These are phyloP conservation scores for Clarias macrocephalus DNA, from an alignment of 2,113 vertebrate species.

Conservation along the genomic window DNA sequence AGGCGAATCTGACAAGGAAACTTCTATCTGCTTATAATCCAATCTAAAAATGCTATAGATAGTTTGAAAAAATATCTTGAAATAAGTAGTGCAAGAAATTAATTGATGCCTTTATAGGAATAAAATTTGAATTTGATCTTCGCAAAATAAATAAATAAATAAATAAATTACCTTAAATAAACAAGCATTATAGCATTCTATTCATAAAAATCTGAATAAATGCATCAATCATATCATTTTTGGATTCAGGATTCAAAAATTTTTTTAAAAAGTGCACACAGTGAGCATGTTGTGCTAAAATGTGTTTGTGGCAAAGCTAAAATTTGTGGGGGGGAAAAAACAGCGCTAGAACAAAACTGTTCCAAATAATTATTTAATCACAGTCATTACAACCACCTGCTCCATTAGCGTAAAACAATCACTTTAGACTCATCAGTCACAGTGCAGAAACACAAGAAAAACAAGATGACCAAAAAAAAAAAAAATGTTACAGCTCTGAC, in stretches of 20 bases:
- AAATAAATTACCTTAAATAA: too few relatives aligned
- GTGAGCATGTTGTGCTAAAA: not conserved
- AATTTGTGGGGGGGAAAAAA: slow-evolving; percentile 13
- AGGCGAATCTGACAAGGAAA: slow-evolving; percentile 16
- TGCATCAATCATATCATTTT: not conserved
- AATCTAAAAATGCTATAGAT: not conserved
- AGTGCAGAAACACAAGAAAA: slow-evolving; percentile 45
- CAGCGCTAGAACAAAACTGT: slow-evolving; percentile 30
- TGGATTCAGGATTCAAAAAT: not conserved
- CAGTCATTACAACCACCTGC: slow-evolving; percentile 59
- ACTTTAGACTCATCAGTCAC: slow-evolving; percentile 47
- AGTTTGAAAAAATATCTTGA: not conserved
- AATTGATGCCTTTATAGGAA: not conserved
- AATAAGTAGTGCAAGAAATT: not conserved
- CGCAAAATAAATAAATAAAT: too few relatives aligned
- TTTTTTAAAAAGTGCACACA: not conserved
- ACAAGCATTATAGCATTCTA: too few relatives aligned
- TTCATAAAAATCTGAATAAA: too few relatives aligned
- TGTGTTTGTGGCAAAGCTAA: slow-evolving; percentile 17
- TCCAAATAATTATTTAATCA: slow-evolving; percentile 58
- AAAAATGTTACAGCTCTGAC: not conserved
- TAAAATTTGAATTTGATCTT: too few relatives aligned
- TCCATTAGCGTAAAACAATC: slow-evolving; percentile 51
- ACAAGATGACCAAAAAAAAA: slow-evolving; percentile 22
- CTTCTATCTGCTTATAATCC: not conserved